phyloP scores from a whole-genome alignment of 1,140 invertebrate genomes.

The Idris sp. region DNA sequence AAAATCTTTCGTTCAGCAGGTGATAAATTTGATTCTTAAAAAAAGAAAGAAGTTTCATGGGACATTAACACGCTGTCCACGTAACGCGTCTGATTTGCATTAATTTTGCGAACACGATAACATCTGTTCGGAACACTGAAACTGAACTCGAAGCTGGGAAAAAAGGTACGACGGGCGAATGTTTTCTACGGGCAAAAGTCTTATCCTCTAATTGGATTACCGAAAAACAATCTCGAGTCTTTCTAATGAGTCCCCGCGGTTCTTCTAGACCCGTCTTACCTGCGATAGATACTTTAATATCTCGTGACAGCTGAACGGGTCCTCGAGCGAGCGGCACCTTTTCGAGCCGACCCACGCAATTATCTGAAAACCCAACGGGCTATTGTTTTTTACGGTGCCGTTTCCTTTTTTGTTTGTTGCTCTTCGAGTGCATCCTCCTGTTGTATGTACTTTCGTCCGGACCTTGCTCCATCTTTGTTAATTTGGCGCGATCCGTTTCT shows the following conservation, averaged over 20 bases:
- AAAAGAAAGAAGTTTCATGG: neutral
- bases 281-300: slow-evolving; percentile 71
- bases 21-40: too few species aligned
- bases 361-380: slow-evolving; percentile 68
- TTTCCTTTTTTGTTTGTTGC: slow-evolving; percentile 39
- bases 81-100: slow-evolving; percentile 42
- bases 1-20: too few species aligned
- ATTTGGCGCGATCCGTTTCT: slow-evolving; percentile 14
- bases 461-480: slow-evolving; percentile 12
- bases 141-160: slow-evolving; percentile 31
- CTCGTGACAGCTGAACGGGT: slow-evolving; percentile 68
- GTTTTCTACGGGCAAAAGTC: slow-evolving; percentile 51
- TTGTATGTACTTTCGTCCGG: slow-evolving; percentile 19
- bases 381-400: slow-evolving; percentile 64
- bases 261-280: slow-evolving; percentile 44
- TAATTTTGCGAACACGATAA: slow-evolving; percentile 46
- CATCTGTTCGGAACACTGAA: slow-evolving; percentile 50
- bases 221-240: slow-evolving; percentile 69
- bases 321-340: slow-evolving; percentile 68
- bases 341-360: slow-evolving; percentile 71
- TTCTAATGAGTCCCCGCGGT: slow-evolving; percentile 67
- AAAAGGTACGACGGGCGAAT: slow-evolving; percentile 30
- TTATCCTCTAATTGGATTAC: slow-evolving; percentile 72
- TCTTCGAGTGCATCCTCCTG: slow-evolving; percentile 32
- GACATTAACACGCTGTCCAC: slow-evolving; percentile 18